Evolutionary conservation across 2,888 invertebrate species (phyloP), one percentile per base, ranked within the genome.

Genomic region (Latrodectus hesperus): DNA sequence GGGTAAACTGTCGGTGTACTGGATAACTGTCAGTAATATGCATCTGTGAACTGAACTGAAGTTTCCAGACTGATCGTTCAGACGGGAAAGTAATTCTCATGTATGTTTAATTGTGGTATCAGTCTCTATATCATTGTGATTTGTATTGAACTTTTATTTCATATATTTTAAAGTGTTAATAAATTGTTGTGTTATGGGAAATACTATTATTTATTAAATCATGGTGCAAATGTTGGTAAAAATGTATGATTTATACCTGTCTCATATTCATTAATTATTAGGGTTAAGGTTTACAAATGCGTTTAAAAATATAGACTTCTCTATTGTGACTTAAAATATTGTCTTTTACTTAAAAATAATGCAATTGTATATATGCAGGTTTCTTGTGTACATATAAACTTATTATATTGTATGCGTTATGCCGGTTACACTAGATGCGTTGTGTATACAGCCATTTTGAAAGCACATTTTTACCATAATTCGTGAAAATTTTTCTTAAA

Each of bases 211-310:
- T 38, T 38, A 38, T 38, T 38, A 60, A 70, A 83, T 17, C 11
- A 83, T 83, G 83, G 83, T 76, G 76, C 76, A 83, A 22, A 70
- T 76, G n/a, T 60, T 83, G 76, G 76, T 76, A 83, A 83, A 75
- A 76, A 71, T 83, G 83, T 83, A 83, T 8, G 83, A 68, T 76
- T 26, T 49, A 0, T 68, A 53, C 60, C 12, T 26, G 1, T 49
- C 17, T 60, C 70, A 12, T 55, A 10, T 64, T 60, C n/a, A 16
- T 38, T 68, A n/a, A 1, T 64, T 51, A 49, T 80, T 80, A 80
- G 80, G 80, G 80, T 72, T 80, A 80, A 73, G 64, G 17, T 9
- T 8, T 16, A n/a, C 11, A 60, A 10, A 55, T 49, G n/a, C 38
- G 55, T 10, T 4, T 9, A 12, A 38, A 8, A 79, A 55, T 26